Evolutionary conservation across 2,797 vertebrate species (phyloP).

Genomic region (Eidolon dupreanum): DNA sequence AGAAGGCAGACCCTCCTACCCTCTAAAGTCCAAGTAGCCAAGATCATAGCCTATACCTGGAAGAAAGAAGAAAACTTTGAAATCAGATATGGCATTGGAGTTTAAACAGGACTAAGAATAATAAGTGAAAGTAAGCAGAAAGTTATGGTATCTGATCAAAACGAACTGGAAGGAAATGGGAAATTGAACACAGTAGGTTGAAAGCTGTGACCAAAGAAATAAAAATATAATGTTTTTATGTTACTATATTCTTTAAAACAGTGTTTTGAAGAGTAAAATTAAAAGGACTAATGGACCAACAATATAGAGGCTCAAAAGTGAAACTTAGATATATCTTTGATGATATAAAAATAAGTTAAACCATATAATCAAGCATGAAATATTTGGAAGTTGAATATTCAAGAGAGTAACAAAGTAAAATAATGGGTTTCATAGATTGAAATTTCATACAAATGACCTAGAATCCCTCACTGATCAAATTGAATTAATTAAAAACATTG

Average conservation of each 20-base stretch:
- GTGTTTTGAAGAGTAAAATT: background rate
- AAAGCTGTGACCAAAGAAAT: conserved; percentile 18
- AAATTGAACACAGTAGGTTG: background rate
- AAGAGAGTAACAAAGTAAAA: background rate
- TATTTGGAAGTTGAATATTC: background rate
- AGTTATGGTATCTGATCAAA: background rate
- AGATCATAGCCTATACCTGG: background rate
- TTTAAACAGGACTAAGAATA: background rate
- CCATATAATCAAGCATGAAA: background rate
- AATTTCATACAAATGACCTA: background rate
- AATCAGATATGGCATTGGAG: background rate
- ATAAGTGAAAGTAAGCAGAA: background rate
- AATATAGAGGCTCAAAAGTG: background rate
- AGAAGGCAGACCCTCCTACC: background rate
- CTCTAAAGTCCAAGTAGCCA: background rate
- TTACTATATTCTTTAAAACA: background rate
- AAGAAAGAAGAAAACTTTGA: background rate
- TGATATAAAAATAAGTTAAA: background rate
- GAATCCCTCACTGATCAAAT: background rate
- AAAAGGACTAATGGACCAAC: background rate
- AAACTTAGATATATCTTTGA: background rate
- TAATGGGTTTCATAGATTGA: background rate
- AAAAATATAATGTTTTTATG: background rate
- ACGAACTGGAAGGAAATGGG: background rate
- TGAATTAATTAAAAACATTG: background rate